Percentiles rank a stretch among this genome's conserved stretches.
phyloP scores from a whole-genome alignment of 2,797 vertebrate species.

The Astyanax mexicanus region DNA sequence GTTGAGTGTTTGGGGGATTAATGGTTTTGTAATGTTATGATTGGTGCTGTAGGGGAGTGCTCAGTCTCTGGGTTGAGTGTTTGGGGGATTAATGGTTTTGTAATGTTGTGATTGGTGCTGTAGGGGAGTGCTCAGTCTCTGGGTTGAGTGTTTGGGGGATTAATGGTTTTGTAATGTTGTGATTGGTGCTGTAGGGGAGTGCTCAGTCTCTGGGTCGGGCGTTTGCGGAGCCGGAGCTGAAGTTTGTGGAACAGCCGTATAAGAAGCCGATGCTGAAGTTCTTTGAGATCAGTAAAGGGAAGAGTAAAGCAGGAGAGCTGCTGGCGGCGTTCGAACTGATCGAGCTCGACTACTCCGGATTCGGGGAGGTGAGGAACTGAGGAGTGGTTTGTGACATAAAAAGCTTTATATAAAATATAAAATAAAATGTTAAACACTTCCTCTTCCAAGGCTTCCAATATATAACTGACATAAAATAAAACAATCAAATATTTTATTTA shows the following conservation, averaged over 20 bases:
- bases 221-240: constrained; percentile 86
- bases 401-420: no score
- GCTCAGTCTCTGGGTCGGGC: constrained; percentile 85
- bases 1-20: no score
- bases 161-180: no score
- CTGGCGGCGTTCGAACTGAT: constrained; percentile 92
- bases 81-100: no score
- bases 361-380: constrained; percentile 33
- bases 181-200: constrained; percentile 72
- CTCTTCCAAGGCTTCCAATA: no score
- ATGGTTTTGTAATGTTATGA: no score
- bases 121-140: constrained; percentile 83
- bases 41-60: no score
- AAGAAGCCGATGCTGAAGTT: constrained; percentile 84
- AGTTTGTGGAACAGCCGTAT: constrained; percentile 85
- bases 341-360: constrained; percentile 87
- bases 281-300: constrained; percentile 86
- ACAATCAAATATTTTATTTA: no score
- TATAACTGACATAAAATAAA: no score
- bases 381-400: no score
- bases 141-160: constrained; percentile 85
- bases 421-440: no score
- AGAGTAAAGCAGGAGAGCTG: constrained; percentile 83
- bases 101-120: constrained; percentile 1
- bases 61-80: no score